Base-by-base conservation (phyloP, 2,888 invertebrate genomes). In the Stenodema calcarata region DNA sequence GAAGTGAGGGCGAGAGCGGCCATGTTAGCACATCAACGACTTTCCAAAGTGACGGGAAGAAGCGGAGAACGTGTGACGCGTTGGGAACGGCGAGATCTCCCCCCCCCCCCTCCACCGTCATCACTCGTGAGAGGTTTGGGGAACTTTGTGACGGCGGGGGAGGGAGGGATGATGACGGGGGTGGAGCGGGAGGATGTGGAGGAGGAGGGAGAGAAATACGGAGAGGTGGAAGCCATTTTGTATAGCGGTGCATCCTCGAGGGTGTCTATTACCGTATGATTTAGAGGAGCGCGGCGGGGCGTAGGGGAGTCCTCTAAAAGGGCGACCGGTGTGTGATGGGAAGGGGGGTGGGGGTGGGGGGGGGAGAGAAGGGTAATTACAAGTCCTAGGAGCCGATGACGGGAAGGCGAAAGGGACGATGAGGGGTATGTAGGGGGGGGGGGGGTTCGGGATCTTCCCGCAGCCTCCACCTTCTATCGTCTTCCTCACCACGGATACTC, bases 181-280 rank as follows among this genome's bases (percentile, higher is more conserved):
- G 42, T 41, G 12, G 69, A 23, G 70, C 47, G 85, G 54, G 79
- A 85, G 12, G 62, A 87, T 35, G 54, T 11, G 18, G 75, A 30
- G 84, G 47, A 35, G 28, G 82, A 30, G 44, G 30, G n/a, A n/a
- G n/a, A n/a, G 70, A 70, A 50, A 73, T 82, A 82, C 62, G 35
- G 70, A 70, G 78, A 44, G 47, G 50, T 50, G 73, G 86, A 44
- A 86, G 78, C 78, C 78, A 75, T 83, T 81, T 81, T 81, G 81
- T 81, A 41, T 81, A 81, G 81, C 81, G 81, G 81, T 81, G 81
- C 81, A 81, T 35, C 54, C 23, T n/a, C 27, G 81, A 81, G 81
- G 81, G 81, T 54, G 81, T 81, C 81, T 81, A 81, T 81, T 81
- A 81, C 54, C 54, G 81, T 81, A 81, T 81, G 81, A 81, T 81